Conservation (phyloP, 2,113 vertebrate species). For the Etheostoma cragini region DNA sequence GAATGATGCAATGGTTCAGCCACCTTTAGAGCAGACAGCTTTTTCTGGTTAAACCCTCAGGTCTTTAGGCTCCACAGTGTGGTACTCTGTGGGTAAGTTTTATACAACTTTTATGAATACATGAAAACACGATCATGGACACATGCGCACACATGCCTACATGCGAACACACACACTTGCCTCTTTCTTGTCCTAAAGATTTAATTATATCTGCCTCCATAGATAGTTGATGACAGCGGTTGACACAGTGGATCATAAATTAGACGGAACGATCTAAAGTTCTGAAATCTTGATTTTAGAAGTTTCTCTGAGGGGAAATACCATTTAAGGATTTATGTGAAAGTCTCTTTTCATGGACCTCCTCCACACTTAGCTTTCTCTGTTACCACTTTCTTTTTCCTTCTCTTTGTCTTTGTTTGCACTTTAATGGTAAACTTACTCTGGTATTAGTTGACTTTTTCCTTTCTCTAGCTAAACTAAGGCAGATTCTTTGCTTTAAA, state of each 20-base stretch:
- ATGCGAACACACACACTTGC: slow-evolving; percentile 38
- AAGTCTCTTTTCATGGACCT: slow-evolving; percentile 14
- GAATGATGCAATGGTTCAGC: slow-evolving; percentile 8
- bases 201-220: slow-evolving; percentile 49
- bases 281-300: slow-evolving; percentile 40
- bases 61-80: slow-evolving; percentile 22
- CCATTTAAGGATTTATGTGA: slow-evolving; percentile 14
- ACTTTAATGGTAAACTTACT: slow-evolving; percentile 14
- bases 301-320: slow-evolving; percentile 23
- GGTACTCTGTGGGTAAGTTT: not conserved
- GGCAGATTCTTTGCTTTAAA: not conserved
- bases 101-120: slow-evolving; percentile 32
- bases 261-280: slow-evolving; percentile 26
- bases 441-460: not conserved
- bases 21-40: slow-evolving; percentile 6
- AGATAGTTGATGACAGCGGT: slow-evolving; percentile 27
- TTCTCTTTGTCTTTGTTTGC: not conserved
- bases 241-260: slow-evolving; percentile 52
- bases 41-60: slow-evolving; percentile 20
- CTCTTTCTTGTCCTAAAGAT: slow-evolving; percentile 56
- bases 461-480: not conserved
- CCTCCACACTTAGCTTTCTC: not conserved
- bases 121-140: slow-evolving; percentile 42
- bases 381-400: slow-evolving; percentile 19
- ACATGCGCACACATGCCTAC: slow-evolving; percentile 23